phyloP scores from a whole-genome alignment of 2,888 invertebrate genomes.

The Volucella inflata region DNA sequence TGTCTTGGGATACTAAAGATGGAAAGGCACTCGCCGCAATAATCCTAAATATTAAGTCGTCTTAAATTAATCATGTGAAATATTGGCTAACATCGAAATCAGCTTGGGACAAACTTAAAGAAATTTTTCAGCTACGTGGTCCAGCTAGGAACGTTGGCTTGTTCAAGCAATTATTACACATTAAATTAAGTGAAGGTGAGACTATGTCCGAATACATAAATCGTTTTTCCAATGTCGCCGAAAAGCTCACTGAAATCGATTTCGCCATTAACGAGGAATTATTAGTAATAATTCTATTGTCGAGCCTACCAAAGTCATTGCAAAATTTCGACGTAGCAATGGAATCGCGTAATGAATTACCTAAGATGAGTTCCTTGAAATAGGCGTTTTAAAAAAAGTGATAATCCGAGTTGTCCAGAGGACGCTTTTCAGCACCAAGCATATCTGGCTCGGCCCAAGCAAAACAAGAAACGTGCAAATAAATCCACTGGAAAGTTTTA shows the following conservation, averaged over 20 bases:
- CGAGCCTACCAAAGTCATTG: slow-evolving; percentile 37
- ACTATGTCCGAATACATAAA: slow-evolving; percentile 24
- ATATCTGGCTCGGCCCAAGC: neutral
- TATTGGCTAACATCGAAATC: slow-evolving; percentile 40
- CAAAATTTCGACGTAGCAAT: too few relatives aligned
- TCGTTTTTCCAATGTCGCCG: slow-evolving; percentile 8
- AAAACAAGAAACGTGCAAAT: slow-evolving; percentile 3
- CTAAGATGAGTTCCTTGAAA: too few relatives aligned
- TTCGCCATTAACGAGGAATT: slow-evolving; percentile 44
- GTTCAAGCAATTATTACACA: slow-evolving; percentile 49
- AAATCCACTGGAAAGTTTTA: slow-evolving; percentile 36
- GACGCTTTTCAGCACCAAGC: neutral
- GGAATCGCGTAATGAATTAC: slow-evolving; percentile 45
- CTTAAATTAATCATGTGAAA: slow-evolving; percentile 39
- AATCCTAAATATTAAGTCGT: slow-evolving; percentile 44
- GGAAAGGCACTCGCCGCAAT: slow-evolving; percentile 54
- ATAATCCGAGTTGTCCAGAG: too few relatives aligned
- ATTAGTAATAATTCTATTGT: slow-evolving; percentile 27
- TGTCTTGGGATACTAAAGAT: slow-evolving; percentile 29
- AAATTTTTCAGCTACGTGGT: slow-evolving; percentile 41
- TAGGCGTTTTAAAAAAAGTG: too few relatives aligned
- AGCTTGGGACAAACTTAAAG: slow-evolving; percentile 47
- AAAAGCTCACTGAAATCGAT: slow-evolving; percentile 27
- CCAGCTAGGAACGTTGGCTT: slow-evolving; percentile 54
- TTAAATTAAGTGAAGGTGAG: slow-evolving; percentile 14